Percentiles rank a stretch among this genome's conserved stretches.
phyloP scores from a whole-genome alignment of 2,797 vertebrate species.

The Podargus strigoides region DNA sequence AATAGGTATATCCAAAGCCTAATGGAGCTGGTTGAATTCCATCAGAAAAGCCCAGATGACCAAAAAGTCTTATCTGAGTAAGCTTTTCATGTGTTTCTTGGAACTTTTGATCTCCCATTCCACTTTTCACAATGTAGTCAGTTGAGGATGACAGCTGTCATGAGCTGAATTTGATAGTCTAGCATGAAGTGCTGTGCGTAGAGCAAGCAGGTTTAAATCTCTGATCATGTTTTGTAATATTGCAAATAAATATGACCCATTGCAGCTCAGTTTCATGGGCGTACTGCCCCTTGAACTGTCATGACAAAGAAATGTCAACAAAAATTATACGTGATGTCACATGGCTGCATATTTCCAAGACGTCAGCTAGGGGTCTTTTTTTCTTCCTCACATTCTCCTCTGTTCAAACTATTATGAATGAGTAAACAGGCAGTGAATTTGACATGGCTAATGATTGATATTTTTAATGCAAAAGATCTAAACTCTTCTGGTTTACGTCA shows the following conservation, averaged over 20 bases:
- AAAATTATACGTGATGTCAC: neutral
- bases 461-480: too few relatives aligned
- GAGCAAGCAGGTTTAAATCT: neutral
- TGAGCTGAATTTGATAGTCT: neutral
- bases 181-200: neutral
- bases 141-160: neutral
- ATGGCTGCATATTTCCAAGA: neutral
- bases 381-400: neutral
- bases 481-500: neutral
- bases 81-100: slow-evolving; percentile 41
- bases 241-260: neutral
- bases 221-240: neutral
- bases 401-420: neutral
- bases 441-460: neutral
- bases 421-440: neutral
- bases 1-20: slow-evolving; percentile 94
- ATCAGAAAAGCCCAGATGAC: slow-evolving; percentile 86
- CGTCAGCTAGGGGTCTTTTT: neutral
- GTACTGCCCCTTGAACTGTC: neutral
- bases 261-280: neutral
- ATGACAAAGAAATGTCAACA: neutral
- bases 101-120: neutral
- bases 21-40: slow-evolving; percentile 90
- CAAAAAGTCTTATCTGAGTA: slow-evolving; percentile 86
- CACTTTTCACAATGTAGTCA: neutral